Base-by-base conservation (phyloP, 2,113 vertebrate genomes). In the Scalopus aquaticus region DNA sequence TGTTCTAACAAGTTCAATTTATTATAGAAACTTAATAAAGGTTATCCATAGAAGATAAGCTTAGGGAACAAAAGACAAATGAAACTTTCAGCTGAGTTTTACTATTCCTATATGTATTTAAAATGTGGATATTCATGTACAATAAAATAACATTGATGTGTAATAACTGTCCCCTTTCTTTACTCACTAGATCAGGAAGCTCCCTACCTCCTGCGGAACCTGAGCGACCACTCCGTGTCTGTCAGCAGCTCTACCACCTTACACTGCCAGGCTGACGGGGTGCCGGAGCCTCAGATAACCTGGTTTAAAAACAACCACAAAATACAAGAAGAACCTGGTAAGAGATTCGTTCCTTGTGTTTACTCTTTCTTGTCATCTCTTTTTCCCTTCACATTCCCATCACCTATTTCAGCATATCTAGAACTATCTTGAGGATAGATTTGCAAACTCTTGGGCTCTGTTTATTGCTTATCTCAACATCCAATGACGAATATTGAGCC, bases 251-350 rank as follows among this genome's bases (percentile, higher is more conserved):
- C 99, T 0, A 98, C 99, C 82, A 98, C 97, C 13, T 96, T 99
- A 44, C 98, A 98, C 93, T 99, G 99, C 95, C 98, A 96, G 6
- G 98, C 98, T 93, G 95, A 58, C 16, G 99, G 99, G 3, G 95
- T 99, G 81, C 99, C 99, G 0, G 97, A 98, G n/a, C 99, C 99
- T 12, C 98, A 97, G 56, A 97, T 99, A 97, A 98, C 98, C 73
- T 99, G 99, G 99, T 99, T 99, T 98, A 99, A 99, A 98, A 98
- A 99, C 91, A 97, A 98, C 72, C 98, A 95, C 81, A 97, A 98
- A 95, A 98, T 99, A 95, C 98, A 98, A 3, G 98, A 98, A 96
- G 98, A 99, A 96, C 98, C 99, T 94, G 99, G 99, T 99, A 98
- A 99, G 98, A 98, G 83, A 92, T 4, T 58, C 35, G 35, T 56